Conservation (phyloP, 2,797 vertebrate genomes). For the Enteromius thamalakanensis region DNA sequence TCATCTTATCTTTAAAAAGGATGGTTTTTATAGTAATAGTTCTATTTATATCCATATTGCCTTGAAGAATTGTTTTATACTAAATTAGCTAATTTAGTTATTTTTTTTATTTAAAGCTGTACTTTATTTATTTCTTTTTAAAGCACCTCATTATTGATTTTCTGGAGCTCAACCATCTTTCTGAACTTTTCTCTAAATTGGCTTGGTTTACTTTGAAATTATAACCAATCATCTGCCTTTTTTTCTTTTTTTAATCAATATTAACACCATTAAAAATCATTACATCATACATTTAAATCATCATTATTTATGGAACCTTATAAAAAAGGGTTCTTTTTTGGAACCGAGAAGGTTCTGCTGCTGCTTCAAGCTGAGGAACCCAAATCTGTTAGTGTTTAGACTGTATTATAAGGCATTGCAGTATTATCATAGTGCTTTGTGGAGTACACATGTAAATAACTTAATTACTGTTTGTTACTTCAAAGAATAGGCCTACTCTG, state of each 20-base stretch:
- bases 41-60: not conserved
- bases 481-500: constrained; percentile 6
- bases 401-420: not conserved
- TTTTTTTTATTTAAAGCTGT: too few relatives aligned
- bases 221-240: not conserved
- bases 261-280: not conserved
- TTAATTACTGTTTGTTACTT: constrained; percentile 8
- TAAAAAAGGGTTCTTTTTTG: not conserved
- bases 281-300: not conserved
- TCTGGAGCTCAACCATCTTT: not conserved
- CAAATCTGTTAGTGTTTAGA: not conserved
- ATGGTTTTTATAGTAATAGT: not conserved
- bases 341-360: not conserved
- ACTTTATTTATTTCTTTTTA: too few relatives aligned
- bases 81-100: too few relatives aligned
- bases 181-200: not conserved
- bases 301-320: not conserved
- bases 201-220: not conserved
- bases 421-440: not conserved
- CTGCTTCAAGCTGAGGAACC: not conserved
- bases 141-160: not conserved
- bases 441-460: constrained; percentile 4
- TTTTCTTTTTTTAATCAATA: not conserved
- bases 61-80: too few relatives aligned
- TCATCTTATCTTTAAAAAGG: not conserved